Percentiles rank a stretch among this genome's conserved stretches.
These are phyloP conservation scores for Tetragonisca angustula DNA, from an alignment of 2,888 invertebrate species.

Conservation along the genomic window DNA sequence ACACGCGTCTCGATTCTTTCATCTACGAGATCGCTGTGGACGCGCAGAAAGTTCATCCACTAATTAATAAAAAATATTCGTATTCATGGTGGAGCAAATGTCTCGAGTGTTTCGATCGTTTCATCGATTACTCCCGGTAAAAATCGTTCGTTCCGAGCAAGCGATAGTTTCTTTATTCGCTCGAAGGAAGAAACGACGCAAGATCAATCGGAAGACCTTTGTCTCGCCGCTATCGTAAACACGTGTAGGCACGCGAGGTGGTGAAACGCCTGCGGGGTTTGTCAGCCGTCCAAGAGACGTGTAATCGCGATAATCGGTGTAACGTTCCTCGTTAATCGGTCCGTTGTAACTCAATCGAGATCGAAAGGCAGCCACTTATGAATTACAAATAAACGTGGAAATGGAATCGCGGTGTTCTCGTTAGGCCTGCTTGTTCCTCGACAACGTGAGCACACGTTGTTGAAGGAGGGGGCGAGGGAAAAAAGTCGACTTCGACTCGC, in stretches of 20 bases:
- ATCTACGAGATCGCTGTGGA: background rate
- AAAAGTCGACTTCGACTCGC: slow-evolving; percentile 5
- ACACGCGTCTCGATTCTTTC: background rate
- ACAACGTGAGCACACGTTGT: background rate
- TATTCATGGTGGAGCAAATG: too few species aligned
- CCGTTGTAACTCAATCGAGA: slow-evolving; percentile 62
- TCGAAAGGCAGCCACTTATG: slow-evolving; percentile 26
- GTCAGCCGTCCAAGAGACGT: slow-evolving; percentile 17
- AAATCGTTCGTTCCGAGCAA: background rate
- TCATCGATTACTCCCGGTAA: background rate
- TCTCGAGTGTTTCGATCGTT: too few species aligned
- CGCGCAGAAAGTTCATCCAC: too few species aligned
- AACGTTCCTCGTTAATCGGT: slow-evolving; percentile 56
- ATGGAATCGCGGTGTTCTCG: slow-evolving; percentile 39
- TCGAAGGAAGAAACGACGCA: background rate
- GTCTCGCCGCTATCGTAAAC: background rate
- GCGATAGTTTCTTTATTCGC: background rate
- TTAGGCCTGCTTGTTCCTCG: slow-evolving; percentile 16
- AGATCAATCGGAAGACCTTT: slow-evolving; percentile 17
- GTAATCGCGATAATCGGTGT: slow-evolving; percentile 62
- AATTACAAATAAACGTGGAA: slow-evolving; percentile 53
- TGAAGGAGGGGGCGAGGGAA: background rate
- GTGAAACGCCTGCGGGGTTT: slow-evolving; percentile 18
- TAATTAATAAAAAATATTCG: too few species aligned
- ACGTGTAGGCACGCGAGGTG: slow-evolving; percentile 10